Percentiles rank a stretch among this genome's conserved stretches.
These are phyloP conservation scores for Paedocypris sp. DNA, from an alignment of 2,113 vertebrate species.

Conservation along the genomic window DNA sequence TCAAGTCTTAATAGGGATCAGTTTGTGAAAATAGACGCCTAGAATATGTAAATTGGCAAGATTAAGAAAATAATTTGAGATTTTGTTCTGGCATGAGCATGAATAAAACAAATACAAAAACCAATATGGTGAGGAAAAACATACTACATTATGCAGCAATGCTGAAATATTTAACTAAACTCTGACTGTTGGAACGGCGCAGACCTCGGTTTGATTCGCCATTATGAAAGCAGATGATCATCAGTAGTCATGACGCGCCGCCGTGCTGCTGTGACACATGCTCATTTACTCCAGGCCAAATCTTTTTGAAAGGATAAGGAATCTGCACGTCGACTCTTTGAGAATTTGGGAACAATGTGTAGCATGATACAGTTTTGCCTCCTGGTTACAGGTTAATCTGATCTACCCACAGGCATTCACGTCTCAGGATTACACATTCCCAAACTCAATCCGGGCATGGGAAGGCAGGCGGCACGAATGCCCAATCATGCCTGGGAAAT, in stretches of 20 bases:
- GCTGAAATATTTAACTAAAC: too few relatives aligned
- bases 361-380: constrained; percentile 6
- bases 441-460: not conserved
- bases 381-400: constrained; percentile 8
- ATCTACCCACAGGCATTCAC: constrained; percentile 7
- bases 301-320: not conserved
- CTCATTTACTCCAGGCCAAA: not conserved
- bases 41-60: too few relatives aligned
- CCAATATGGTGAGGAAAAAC: not conserved
- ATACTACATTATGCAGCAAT: too few relatives aligned
- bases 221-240: not conserved
- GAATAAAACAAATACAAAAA: not conserved
- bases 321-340: not conserved
- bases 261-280: not conserved
- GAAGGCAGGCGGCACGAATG: not conserved
- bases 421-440: constrained; percentile 14
- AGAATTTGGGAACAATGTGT: constrained; percentile 3
- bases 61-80: too few relatives aligned
- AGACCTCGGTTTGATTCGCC: not conserved
- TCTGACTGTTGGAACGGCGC: not conserved
- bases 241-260: not conserved
- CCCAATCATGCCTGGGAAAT: not conserved
- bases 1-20: too few relatives aligned
- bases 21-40: too few relatives aligned
- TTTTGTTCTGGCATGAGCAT: too few relatives aligned